These are phyloP conservation scores for Oncorhynchus mykiss DNA, from an alignment of 2,113 vertebrate genomes.

Conservation along the genomic window DNA sequence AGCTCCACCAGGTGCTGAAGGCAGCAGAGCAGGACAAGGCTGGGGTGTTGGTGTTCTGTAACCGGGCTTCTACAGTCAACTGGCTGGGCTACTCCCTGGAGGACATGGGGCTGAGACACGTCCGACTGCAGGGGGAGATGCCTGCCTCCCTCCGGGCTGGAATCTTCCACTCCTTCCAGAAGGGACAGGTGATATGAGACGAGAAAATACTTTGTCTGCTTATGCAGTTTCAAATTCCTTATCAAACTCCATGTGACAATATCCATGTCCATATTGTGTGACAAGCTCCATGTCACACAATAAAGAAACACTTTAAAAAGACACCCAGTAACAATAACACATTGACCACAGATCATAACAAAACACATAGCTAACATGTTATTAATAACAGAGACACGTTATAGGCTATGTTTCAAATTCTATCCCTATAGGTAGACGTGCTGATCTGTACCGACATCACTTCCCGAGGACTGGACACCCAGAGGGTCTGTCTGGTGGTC, in stretches of 20 bases:
- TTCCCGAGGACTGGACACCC: constrained; percentile 89
- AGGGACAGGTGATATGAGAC: constrained; percentile 40
- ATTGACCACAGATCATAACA: too few species aligned
- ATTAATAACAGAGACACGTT: too few species aligned
- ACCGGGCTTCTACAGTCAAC: constrained; percentile 86
- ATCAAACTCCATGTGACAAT: too few species aligned
- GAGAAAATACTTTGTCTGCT: too few species aligned
- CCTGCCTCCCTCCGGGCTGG: constrained; percentile 77
- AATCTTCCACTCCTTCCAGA: constrained; percentile 86
- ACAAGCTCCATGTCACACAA: too few species aligned
- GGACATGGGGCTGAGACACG: constrained; percentile 84
- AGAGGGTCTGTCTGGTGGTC: constrained; percentile 79
- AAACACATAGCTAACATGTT: too few species aligned
- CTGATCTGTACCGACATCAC: constrained; percentile 91
- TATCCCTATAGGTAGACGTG: constrained; percentile 55
- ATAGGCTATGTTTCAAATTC: too few species aligned
- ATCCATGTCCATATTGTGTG: too few species aligned
- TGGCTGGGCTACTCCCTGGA: constrained; percentile 92
- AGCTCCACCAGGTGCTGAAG: constrained; percentile 82
- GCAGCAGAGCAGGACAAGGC: constrained; percentile 19
- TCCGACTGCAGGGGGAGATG: constrained; percentile 91
- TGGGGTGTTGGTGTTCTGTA: constrained; percentile 85
- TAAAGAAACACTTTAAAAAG: too few species aligned
- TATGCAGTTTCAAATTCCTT: too few species aligned
- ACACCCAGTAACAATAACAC: too few species aligned